These are phyloP conservation scores for Ophion ventricosus DNA, from an alignment of 2,888 invertebrate species.

Conservation along the genomic window DNA sequence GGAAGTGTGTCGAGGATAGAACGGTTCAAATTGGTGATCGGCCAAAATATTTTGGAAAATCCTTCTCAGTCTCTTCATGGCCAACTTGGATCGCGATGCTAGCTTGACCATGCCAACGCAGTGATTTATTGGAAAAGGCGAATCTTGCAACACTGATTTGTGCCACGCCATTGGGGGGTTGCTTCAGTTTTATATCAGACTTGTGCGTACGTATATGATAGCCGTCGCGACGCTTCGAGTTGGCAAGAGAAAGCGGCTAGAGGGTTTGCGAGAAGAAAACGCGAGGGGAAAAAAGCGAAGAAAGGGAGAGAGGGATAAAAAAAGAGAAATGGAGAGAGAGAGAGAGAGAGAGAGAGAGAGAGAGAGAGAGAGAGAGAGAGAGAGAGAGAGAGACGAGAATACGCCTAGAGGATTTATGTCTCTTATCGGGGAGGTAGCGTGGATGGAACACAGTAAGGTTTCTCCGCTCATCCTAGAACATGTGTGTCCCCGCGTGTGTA, in stretches of 20 bases:
- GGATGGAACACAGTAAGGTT: constrained; percentile 66
- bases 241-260: constrained; percentile 30
- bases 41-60: neutral
- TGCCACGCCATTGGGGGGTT: neutral
- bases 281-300: constrained; percentile 8
- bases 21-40: neutral
- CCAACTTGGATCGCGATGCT: neutral
- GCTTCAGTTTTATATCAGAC: neutral
- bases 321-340: constrained; percentile 5
- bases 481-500: constrained; percentile 30
- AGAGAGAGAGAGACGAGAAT: constrained; percentile 8
- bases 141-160: neutral
- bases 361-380: constrained; percentile 12
- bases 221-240: constrained; percentile 14
- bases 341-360: neutral
- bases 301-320: constrained; percentile 5
- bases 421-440: constrained; percentile 61
- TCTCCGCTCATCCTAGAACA: constrained; percentile 39
- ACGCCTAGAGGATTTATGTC: constrained; percentile 64
- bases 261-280: constrained; percentile 9
- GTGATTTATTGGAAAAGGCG: neutral
- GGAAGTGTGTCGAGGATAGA: neutral
- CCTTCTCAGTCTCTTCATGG: neutral
- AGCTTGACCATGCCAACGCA: neutral
- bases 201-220: neutral